Percentiles rank a stretch among this genome's conserved stretches.
Conservation (phyloP, 2,113 vertebrate genomes). For the Telmatochromis sp. region DNA sequence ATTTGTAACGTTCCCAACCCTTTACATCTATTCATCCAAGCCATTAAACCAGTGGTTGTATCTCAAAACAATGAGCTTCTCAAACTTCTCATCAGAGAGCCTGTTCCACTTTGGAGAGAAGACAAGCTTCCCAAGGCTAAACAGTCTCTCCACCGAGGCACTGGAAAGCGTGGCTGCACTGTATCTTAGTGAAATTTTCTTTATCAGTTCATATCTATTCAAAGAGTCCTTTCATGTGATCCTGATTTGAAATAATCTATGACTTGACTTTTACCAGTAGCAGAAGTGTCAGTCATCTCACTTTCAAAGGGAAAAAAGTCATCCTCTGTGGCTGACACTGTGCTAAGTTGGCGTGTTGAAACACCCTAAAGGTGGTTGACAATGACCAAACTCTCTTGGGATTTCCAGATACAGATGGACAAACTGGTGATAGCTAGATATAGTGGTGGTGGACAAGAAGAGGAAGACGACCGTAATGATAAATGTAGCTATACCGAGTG, state of each 20-base stretch:
- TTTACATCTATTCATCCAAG: neutral
- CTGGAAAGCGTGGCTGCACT: neutral
- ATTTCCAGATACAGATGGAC: neutral
- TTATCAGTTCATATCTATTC: neutral
- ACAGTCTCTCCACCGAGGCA: rapidly evolving
- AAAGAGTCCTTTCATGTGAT: neutral
- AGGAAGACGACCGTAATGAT: neutral
- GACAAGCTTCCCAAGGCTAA: neutral
- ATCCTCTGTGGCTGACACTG: neutral
- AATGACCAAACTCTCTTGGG: neutral
- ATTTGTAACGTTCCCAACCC: rapidly evolving
- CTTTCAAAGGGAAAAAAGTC: neutral
- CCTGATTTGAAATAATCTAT: neutral
- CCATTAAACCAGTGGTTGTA: neutral
- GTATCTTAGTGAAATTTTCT: neutral
- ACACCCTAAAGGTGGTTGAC: neutral
- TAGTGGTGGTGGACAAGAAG: neutral
- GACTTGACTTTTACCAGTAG: neutral
- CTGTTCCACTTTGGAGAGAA: neutral
- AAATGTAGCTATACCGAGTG: neutral
- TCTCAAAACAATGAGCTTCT: neutral
- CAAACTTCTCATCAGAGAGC: neutral
- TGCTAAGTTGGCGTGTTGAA: neutral
- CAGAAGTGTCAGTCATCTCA: neutral
- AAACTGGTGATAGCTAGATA: neutral